Base-by-base conservation (phyloP, 2,888 invertebrate genomes). In the Ellobium chinense region DNA sequence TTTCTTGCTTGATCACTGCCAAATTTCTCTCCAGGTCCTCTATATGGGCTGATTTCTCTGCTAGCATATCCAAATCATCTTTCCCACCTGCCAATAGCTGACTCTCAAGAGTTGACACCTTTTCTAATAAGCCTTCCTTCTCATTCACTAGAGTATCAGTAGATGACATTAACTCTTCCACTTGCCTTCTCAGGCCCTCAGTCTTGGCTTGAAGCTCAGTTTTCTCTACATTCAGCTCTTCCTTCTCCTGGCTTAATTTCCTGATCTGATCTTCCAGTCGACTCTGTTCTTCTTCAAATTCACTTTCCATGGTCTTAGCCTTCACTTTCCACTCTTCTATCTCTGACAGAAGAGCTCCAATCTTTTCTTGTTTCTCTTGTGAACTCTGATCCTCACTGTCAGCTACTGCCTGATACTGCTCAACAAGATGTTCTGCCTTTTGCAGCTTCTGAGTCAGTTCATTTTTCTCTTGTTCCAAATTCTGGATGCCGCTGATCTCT, bases 321-420 rank as follows among this genome's bases (percentile, higher is more conserved):
- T 78, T 54, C 1, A 18, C 46, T 60, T 72, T 77, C 1, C 75
- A n/a, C 31, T 34, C 54, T n/a, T 77, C 70, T 39, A 76, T 83
- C 68, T 85, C 85, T 36, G 72, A 60, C 39, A 85, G 82, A 14
- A 84, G 58, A 0, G 24, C 7, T 9, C 60, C 39, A 2, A 65
- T 21, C 36, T 80, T 65, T 34, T 74, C 83, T 46, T 5, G 37
- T n/a, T n/a, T n/a, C 68, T 81, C 14, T 74, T 76, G 31, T 36
- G 75, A 36, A 46, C 56, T 79, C 60, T 78, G 73, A 5, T 18
- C 46, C n/a, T 46, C 58, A 2, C 31, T 36, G 4, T 27, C n/a
- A 2, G 21, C 54, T 7, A 1, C 54, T 2, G 56, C 27, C 34
- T 56, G 31, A 54, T n/a, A 34, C 54, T 65, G 63, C 7, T 54